Base-by-base conservation (phyloP, 2,113 vertebrate genomes). In the Butorides virescens region DNA sequence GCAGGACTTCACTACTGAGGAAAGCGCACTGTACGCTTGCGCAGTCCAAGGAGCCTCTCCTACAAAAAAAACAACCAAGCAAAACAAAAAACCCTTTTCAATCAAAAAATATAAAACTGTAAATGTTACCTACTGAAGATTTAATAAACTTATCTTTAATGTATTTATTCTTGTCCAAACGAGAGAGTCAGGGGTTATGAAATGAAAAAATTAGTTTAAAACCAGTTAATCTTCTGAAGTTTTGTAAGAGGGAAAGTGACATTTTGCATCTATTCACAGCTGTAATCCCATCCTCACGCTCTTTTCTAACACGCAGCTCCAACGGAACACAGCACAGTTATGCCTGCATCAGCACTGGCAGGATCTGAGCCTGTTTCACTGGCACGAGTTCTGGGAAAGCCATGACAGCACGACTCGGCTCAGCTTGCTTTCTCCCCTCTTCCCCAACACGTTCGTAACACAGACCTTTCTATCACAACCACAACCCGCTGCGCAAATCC, bases 1-100 rank as follows among this genome's bases (percentile, higher is more conserved):
- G 96, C 99, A 99, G 39, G 99, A 99, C 8, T 98, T 99, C 62
- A 99, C 99, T 5, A 99, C 99, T 0, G 98, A 97, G 26, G 99
- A 99, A 59, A 99, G 98, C 5, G 99, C 98, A 0, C 95, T 86
- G 62, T 99, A 99, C 2, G 99, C 99, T 8, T 99, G 98, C 0
- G 93, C 71, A 10, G 99, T 98, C 99, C 99, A 99, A 7, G 95
- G 72, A 32, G 99, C 98, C 15, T 98, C 98, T 61, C 99, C 99
- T 99, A 78, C 22, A 96, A 55, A 88, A 79, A 8, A 13, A 62
- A 9, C 39, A 66, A 9, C 39, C 34, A 37, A 18, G 1, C 29
- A 5, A 74, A 34, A 19, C 27, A 61, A 73, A 34, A 3, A 0
- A 0, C 5, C 18, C 11, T 63, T 71, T n/a, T 46, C 30, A 61